Percentiles rank a stretch among this genome's conserved stretches.
These are phyloP conservation scores for Bovichtus diacanthus DNA, from an alignment of 2,797 vertebrate species.

Conservation along the genomic window DNA sequence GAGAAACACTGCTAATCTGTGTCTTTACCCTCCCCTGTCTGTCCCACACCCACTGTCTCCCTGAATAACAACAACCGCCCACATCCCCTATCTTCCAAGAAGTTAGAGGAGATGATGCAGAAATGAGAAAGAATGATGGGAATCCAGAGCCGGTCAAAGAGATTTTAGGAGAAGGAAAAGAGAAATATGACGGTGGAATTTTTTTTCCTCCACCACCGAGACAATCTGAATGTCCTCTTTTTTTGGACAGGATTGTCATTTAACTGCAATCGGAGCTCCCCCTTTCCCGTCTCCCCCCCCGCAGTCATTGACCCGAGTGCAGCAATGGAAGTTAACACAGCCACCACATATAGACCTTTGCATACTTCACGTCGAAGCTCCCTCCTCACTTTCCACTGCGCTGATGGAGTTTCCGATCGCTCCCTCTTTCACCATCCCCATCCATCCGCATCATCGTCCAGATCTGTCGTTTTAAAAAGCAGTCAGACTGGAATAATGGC, in stretches of 20 bases:
- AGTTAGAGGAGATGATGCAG: conserved; percentile 39
- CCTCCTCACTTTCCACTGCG: not conserved
- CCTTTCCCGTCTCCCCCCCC: conserved; percentile 12
- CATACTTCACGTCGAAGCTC: not conserved
- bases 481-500: conserved; percentile 52
- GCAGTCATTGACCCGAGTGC: conserved; percentile 54
- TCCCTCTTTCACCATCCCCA: conserved; percentile 7
- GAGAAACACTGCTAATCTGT: conserved; percentile 61
- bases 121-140: conserved; percentile 6
- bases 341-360: conserved; percentile 52
- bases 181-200: not conserved
- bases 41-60: conserved; percentile 54
- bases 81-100: conserved; percentile 24
- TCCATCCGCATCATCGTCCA: conserved; percentile 11
- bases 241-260: conserved; percentile 14
- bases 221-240: conserved; percentile 21
- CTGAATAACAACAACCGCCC: conserved; percentile 50
- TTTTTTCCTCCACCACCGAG: not conserved
- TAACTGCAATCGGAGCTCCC: conserved; percentile 23
- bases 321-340: conserved; percentile 54
- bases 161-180: conserved; percentile 9
- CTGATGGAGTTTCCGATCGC: not conserved
- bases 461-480: conserved; percentile 45
- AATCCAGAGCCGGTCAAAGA: conserved; percentile 1
- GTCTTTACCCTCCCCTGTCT: conserved; percentile 36